Evolutionary conservation across 1,140 invertebrate genomes (phyloP), one percentile per base, ranked within the genome.

Genomic region (Probaryconus sp.): DNA sequence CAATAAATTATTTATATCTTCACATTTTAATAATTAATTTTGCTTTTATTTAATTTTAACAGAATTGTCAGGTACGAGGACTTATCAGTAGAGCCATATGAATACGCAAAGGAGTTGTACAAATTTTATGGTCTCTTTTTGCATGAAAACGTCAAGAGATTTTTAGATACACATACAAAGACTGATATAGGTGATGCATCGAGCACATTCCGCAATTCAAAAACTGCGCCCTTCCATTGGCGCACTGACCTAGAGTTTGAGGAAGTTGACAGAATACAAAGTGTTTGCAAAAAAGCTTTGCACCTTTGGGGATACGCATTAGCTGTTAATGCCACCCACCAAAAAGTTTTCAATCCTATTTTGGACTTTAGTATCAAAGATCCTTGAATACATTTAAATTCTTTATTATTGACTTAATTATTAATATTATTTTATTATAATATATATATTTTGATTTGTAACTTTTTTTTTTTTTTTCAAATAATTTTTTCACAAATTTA

Each of bases 41-140:
- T 45, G 3, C 2, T 9, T n/a, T 45, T 13, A 6, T 45, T 4
- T n/a, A n/a, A n/a, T n/a, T 65, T 13, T 73, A 88, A 2, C 85
- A 96, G 94, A 85, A 92, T 92, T 11, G 82, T 96, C 13, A 90
- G 95, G 0, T 97, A 96, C 81, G 95, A 97, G 87, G 95, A 97
- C 81, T 82, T 97, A 9, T 94, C 94, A 0, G 77, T 95, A 7
- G 90, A 94, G 79, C 93, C 94, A 0, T 93, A 93, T 80, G 88
- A 85, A 40, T 90, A 91, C n/a, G 90, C 91, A 2, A 88, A 92
- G 68, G 89, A 92, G n/a, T 83, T 97, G 2, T 91, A 95, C 51
- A 86, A 92, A 78, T 96, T 96, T 85, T 93, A 94, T 79, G 92
- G 92, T 5, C 83, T 96, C 21, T 88, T 92, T 69, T 91, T 93